Conservation (phyloP, 2,888 invertebrate species). For the Hipparchia sbordonii region DNA sequence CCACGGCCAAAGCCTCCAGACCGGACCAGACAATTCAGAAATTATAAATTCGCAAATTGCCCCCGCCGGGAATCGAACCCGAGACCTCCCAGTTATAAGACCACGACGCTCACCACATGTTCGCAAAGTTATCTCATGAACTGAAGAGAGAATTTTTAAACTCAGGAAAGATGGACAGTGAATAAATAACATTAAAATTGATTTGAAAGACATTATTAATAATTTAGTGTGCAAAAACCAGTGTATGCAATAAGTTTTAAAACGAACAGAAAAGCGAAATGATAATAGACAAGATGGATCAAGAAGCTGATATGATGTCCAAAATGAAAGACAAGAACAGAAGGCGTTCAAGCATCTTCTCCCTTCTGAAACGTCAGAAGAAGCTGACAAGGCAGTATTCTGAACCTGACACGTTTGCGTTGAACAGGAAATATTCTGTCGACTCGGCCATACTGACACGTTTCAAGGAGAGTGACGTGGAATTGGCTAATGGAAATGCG, state of each 20-base stretch:
- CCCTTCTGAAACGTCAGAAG: conserved; percentile 62
- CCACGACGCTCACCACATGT: background rate
- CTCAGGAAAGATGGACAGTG: too few relatives aligned
- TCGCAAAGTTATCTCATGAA: too few relatives aligned
- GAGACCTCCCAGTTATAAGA: too few relatives aligned
- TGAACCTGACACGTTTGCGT: conserved; percentile 51
- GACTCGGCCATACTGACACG: conserved; percentile 68
- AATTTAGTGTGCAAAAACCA: too few relatives aligned
- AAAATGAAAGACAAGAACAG: conserved; percentile 61
- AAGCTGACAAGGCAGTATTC: conserved; percentile 65
- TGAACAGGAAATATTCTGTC: conserved; percentile 63
- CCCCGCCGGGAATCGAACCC: too few relatives aligned
- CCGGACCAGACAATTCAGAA: too few relatives aligned
- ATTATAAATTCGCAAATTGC: too few relatives aligned
- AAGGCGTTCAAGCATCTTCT: conserved; percentile 69
- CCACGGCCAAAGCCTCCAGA: too few relatives aligned
- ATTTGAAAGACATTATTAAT: too few relatives aligned
- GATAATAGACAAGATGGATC: conserved; percentile 50
- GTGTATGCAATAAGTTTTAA: too few relatives aligned
- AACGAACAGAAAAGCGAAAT: background rate
- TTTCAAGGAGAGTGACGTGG: conserved; percentile 45
- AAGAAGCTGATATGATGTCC: conserved; percentile 51
- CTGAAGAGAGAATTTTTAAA: too few relatives aligned
- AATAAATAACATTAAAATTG: too few relatives aligned
- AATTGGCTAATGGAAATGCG: conserved; percentile 39